Percentiles rank a stretch among this genome's conserved stretches.
phyloP scores from a whole-genome alignment of 2,888 invertebrate genomes.

The Cabera pusaria region DNA sequence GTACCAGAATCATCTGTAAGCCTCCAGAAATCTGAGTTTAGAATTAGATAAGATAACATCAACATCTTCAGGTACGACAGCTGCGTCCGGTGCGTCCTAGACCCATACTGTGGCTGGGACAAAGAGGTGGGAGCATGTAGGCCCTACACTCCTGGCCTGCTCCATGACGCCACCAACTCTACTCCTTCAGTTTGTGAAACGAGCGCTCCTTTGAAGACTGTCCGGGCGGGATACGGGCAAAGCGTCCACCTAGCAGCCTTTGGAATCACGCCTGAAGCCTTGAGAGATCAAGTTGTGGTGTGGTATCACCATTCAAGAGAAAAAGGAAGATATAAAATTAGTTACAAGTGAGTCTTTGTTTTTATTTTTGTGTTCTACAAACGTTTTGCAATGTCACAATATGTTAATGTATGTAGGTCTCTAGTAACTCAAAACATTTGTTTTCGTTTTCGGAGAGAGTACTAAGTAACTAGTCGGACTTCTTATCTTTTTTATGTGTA shows the following conservation, averaged over 20 bases:
- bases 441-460: too few species aligned
- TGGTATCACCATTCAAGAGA: conserved; percentile 83
- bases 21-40: too few species aligned
- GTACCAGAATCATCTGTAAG: too few species aligned
- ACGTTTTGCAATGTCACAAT: too few species aligned
- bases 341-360: conserved; percentile 76
- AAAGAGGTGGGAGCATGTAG: conserved; percentile 83
- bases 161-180: conserved; percentile 85
- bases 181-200: conserved; percentile 83
- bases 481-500: too few species aligned
- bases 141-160: conserved; percentile 80
- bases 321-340: conserved; percentile 80
- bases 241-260: conserved; percentile 84
- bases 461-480: too few species aligned
- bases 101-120: conserved; percentile 89
- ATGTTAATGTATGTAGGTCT: too few species aligned
- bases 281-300: conserved; percentile 70
- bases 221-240: conserved; percentile 85
- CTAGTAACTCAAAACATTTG: too few species aligned
- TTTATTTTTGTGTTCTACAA: too few species aligned
- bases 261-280: conserved; percentile 74
- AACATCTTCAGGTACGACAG: conserved; percentile 85
- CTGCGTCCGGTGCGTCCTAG: conserved; percentile 85
- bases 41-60: too few species aligned
- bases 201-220: conserved; percentile 79